phyloP scores from a whole-genome alignment of 2,888 invertebrate species.

The Drosophila subquinaria region DNA sequence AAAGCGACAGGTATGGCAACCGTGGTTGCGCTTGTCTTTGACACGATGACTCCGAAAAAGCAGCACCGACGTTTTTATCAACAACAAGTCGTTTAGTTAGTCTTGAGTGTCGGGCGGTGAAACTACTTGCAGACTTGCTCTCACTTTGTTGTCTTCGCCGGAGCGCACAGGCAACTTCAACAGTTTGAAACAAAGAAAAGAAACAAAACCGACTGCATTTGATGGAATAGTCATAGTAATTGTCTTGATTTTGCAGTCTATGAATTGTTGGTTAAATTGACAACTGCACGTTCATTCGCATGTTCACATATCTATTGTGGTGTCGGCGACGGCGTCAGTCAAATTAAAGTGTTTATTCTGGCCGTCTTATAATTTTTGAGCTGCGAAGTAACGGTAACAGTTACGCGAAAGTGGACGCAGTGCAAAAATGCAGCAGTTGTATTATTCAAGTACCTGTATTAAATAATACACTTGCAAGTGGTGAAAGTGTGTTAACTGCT shows the following conservation, averaged over 20 bases:
- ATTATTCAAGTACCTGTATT: slow-evolving; percentile 48
- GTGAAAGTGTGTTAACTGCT: slow-evolving; percentile 78
- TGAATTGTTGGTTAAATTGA: slow-evolving; percentile 8
- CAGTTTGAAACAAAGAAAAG: slow-evolving; percentile 12
- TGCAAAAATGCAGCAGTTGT: slow-evolving; percentile 56
- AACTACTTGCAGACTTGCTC: slow-evolving; percentile 57
- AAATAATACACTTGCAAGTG: slow-evolving; percentile 74
- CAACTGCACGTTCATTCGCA: slow-evolving; percentile 22
- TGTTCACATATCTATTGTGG: neutral
- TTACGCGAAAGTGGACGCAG: slow-evolving; percentile 51
- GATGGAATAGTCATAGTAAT: slow-evolving; percentile 16
- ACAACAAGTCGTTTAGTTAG: slow-evolving; percentile 64
- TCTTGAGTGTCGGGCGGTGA: slow-evolving; percentile 64
- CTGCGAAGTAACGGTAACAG: slow-evolving; percentile 46
- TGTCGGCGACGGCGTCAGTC: slow-evolving; percentile 1
- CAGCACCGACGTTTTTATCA: slow-evolving; percentile 47
- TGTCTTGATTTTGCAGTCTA: slow-evolving; percentile 21
- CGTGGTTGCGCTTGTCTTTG: slow-evolving; percentile 18
- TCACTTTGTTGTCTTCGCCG: slow-evolving; percentile 26
- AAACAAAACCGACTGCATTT: slow-evolving; percentile 19
- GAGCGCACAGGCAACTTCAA: slow-evolving; percentile 9
- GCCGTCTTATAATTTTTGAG: slow-evolving; percentile 14
- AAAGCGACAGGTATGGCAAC: neutral
- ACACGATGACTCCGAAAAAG: slow-evolving; percentile 50
- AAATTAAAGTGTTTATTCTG: slow-evolving; percentile 39